These are phyloP conservation scores for Acheta domesticus DNA, from an alignment of 2,888 invertebrate species.

Conservation along the genomic window DNA sequence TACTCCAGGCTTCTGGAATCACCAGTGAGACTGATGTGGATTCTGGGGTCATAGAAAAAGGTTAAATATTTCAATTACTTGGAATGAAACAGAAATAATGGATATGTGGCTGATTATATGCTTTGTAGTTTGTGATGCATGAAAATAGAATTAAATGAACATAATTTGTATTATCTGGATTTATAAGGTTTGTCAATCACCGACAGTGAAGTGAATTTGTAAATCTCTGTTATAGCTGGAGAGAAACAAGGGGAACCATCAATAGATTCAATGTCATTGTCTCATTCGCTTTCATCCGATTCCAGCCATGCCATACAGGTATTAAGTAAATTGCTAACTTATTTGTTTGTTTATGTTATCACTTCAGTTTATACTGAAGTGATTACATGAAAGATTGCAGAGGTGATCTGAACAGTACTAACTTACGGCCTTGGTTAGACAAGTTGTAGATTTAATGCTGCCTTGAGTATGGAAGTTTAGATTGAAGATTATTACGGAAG, in stretches of 20 bases:
- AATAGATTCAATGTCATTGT: too few relatives aligned
- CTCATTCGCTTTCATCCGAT: too few relatives aligned
- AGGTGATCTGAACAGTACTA: background rate
- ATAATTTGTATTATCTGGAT: background rate
- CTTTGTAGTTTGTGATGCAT: background rate
- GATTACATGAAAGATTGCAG: background rate
- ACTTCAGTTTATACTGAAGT: background rate
- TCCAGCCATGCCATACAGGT: background rate
- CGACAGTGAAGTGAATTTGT: background rate
- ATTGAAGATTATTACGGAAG: too few relatives aligned
- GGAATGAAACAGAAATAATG: background rate
- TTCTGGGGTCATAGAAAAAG: background rate
- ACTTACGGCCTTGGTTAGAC: too few relatives aligned
- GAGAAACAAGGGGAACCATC: slow-evolving; percentile 25
- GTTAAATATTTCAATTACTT: background rate
- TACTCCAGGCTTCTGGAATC: slow-evolving; percentile 44
- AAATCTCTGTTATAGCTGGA: slow-evolving; percentile 40
- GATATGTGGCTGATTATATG: background rate
- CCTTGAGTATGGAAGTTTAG: too few relatives aligned
- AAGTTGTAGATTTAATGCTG: too few relatives aligned
- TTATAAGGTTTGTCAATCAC: background rate
- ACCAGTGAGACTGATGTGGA: slow-evolving; percentile 37
- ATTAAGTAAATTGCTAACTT: background rate
- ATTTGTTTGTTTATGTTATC: background rate
- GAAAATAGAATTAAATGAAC: background rate